These are phyloP conservation scores for Ochotona princeps DNA, from an alignment of 2,113 vertebrate genomes.

Conservation along the genomic window DNA sequence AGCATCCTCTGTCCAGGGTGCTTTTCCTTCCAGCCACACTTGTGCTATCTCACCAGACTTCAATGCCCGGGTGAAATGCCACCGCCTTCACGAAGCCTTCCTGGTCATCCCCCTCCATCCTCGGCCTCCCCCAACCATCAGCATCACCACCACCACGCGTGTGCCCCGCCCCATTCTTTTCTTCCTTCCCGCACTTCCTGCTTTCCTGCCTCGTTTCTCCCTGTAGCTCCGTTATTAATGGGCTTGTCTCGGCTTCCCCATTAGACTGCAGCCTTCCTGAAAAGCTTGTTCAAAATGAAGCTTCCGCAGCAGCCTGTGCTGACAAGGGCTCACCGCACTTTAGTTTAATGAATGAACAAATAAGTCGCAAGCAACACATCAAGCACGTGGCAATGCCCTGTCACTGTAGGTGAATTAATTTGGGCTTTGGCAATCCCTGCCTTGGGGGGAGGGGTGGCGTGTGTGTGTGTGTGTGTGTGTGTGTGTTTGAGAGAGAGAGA, in stretches of 20 bases:
- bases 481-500: neutral
- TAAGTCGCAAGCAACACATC: slow-evolving; percentile 53
- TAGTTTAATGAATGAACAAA: slow-evolving; percentile 74
- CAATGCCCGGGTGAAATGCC: neutral
- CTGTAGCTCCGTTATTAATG: slow-evolving; percentile 69
- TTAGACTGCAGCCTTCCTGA: slow-evolving; percentile 68
- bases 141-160: too few species aligned
- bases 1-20: slow-evolving; percentile 6
- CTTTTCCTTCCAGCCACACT: neutral
- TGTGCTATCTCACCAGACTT: neutral
- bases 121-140: neutral
- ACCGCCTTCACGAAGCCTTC: slow-evolving; percentile 42
- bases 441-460: neutral
- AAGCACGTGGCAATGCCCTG: slow-evolving; percentile 62
- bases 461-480: neutral
- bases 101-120: neutral
- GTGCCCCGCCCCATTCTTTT: neutral
- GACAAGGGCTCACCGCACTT: neutral
- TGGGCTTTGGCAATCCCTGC: slow-evolving; percentile 62
- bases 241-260: slow-evolving; percentile 67
- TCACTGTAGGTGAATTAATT: slow-evolving; percentile 69
- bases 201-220: slow-evolving; percentile 39
- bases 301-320: neutral
- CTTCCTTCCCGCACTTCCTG: slow-evolving; percentile 6
- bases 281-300: slow-evolving; percentile 57